Evolutionary conservation across 2,797 vertebrate genomes (phyloP).

Genomic region (Paratrypauchen microcephalus): DNA sequence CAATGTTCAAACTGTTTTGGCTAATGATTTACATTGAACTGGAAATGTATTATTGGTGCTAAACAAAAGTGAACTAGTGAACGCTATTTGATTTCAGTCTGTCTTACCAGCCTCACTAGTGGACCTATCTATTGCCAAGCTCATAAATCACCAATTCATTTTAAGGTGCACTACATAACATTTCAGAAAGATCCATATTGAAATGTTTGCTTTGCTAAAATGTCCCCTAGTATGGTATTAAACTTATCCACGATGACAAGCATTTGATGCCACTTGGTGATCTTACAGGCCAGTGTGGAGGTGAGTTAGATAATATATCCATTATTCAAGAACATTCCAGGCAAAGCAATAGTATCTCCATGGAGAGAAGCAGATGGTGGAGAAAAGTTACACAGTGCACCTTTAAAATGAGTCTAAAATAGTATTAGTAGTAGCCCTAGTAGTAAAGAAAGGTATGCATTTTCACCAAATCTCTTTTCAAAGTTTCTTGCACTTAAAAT

Average conservation of each 20-base stretch:
- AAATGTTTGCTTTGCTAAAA: not conserved
- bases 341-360: not conserved
- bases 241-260: not conserved
- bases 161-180: too few species aligned
- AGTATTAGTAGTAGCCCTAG: not conserved
- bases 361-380: not conserved
- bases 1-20: slow-evolving; percentile 19
- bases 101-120: too few species aligned
- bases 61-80: too few species aligned
- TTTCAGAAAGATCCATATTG: too few species aligned
- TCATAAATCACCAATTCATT: too few species aligned
- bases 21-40: slow-evolving; percentile 15
- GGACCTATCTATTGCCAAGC: too few species aligned
- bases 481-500: not conserved
- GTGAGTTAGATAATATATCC: not conserved
- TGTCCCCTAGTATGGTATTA: not conserved
- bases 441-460: not conserved
- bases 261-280: not conserved
- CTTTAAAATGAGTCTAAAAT: not conserved
- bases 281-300: not conserved
- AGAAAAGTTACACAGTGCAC: not conserved
- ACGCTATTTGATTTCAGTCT: too few species aligned
- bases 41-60: too few species aligned
- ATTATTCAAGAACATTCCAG: not conserved
- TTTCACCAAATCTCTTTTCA: not conserved